Evolutionary conservation across 2,797 vertebrate species (phyloP).

Genomic region (Harpagifer antarcticus): DNA sequence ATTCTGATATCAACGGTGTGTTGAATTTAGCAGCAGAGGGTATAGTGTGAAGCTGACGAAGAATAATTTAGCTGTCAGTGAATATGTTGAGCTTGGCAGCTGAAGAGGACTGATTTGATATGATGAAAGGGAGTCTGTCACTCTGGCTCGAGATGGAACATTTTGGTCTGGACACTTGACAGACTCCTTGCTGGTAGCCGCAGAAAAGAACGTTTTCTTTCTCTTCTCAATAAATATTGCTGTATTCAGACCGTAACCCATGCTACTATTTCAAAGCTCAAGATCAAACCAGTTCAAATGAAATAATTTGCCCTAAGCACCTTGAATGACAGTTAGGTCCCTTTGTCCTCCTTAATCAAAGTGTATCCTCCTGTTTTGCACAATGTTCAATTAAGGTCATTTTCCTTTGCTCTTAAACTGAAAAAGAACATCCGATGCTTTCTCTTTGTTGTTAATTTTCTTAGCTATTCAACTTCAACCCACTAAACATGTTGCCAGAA

Average conservation of each 20-base stretch:
- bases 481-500: neutral
- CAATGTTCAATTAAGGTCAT: constrained; percentile 5
- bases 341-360: constrained; percentile 10
- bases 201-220: constrained; percentile 34
- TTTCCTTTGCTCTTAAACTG: neutral
- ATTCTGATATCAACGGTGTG: constrained; percentile 47
- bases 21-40: constrained; percentile 45
- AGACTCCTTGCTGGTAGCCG: constrained; percentile 35
- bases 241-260: constrained; percentile 21
- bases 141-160: constrained; percentile 48
- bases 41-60: constrained; percentile 41
- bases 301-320: constrained; percentile 7
- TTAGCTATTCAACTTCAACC: neutral
- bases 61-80: constrained; percentile 60
- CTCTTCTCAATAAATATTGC: constrained; percentile 41
- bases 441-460: neutral
- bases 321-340: constrained; percentile 3
- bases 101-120: constrained; percentile 57
- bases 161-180: constrained; percentile 57
- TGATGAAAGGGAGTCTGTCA: constrained; percentile 68
- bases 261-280: constrained; percentile 14
- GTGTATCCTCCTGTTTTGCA: neutral
- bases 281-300: constrained; percentile 27
- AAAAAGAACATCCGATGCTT: neutral
- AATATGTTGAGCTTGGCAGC: constrained; percentile 66